A percentile compares a stretch with the other conserved stretches of the same genome.
These are phyloP conservation scores for Sebastes fasciatus DNA, from an alignment of 2,113 vertebrate genomes.

Conservation along the genomic window DNA sequence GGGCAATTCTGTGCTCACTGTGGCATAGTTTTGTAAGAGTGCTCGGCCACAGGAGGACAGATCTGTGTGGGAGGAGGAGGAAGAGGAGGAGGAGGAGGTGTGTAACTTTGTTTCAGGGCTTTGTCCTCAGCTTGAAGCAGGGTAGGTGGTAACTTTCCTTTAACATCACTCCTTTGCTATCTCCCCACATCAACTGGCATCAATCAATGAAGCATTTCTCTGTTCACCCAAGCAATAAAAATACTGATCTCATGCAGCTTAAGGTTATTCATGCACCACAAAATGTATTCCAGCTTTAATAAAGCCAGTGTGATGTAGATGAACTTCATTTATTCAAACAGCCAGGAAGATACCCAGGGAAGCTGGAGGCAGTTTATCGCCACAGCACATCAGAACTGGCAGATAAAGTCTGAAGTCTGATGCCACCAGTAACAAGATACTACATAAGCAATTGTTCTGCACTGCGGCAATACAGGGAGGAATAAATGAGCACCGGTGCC, in stretches of 20 bases:
- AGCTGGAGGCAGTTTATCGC: slow-evolving; percentile 19
- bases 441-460: slow-evolving; percentile 28
- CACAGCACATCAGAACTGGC: slow-evolving; percentile 11
- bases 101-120: slow-evolving; percentile 18
- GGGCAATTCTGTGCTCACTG: slow-evolving; percentile 38
- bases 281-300: slow-evolving; percentile 22
- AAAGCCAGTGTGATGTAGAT: slow-evolving; percentile 26
- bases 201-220: slow-evolving; percentile 12
- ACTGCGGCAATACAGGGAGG: slow-evolving; percentile 27
- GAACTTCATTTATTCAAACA: slow-evolving; percentile 31
- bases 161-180: too few relatives aligned
- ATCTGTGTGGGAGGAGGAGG: slow-evolving; percentile 24
- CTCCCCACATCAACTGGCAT: neutral
- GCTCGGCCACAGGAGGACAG: slow-evolving; percentile 26
- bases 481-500: slow-evolving; percentile 11
- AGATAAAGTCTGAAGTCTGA: slow-evolving; percentile 28
- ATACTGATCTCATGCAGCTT: slow-evolving; percentile 18
- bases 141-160: neutral
- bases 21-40: slow-evolving; percentile 16
- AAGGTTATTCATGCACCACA: neutral
- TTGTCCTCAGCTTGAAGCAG: neutral
- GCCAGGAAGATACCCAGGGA: neutral
- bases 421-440: slow-evolving; percentile 36
- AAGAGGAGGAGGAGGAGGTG: neutral
- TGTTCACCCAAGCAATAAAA: slow-evolving; percentile 13